A percentile compares a stretch with the other conserved stretches of the same genome.
Conservation (phyloP, 1,140 invertebrate genomes). For the Coptotermes formosanus region DNA sequence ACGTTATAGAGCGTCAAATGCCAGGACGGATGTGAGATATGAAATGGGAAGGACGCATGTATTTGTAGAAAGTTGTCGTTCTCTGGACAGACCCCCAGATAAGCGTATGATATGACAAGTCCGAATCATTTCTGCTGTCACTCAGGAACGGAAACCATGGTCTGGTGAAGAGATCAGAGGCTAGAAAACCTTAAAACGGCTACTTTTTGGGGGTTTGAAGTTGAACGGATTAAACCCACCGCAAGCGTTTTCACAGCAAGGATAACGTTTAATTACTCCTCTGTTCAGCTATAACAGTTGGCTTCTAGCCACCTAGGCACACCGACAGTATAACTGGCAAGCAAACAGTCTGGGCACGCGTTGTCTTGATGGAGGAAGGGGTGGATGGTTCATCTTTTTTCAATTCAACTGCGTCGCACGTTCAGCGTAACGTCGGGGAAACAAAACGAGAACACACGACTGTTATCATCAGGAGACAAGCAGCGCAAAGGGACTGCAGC, state of each 20-base stretch:
- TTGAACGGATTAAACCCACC: background rate
- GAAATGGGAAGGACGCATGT: no score
- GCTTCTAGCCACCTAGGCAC: background rate
- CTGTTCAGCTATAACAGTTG: background rate
- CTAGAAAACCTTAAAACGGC: background rate
- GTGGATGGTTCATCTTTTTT: constrained; percentile 5
- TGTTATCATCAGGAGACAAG: background rate
- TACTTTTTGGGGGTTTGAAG: background rate
- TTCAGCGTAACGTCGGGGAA: background rate
- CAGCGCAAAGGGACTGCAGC: background rate
- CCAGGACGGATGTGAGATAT: no score
- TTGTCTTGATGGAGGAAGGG: background rate
- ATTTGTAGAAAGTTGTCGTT: no score
- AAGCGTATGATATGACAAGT: no score
- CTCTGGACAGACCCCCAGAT: no score
- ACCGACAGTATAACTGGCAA: background rate
- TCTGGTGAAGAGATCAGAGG: background rate
- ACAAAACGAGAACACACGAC: background rate
- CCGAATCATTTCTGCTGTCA: no score
- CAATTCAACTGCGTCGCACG: background rate
- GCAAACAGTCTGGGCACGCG: constrained; percentile 1
- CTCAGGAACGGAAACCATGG: background rate
- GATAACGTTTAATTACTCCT: background rate
- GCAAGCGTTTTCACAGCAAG: background rate
- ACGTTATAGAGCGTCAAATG: no score